A percentile compares a stretch with the other conserved stretches of the same genome.
Evolutionary conservation across 2,888 invertebrate genomes (phyloP).

Genomic region (Lepas anatifera): DNA sequence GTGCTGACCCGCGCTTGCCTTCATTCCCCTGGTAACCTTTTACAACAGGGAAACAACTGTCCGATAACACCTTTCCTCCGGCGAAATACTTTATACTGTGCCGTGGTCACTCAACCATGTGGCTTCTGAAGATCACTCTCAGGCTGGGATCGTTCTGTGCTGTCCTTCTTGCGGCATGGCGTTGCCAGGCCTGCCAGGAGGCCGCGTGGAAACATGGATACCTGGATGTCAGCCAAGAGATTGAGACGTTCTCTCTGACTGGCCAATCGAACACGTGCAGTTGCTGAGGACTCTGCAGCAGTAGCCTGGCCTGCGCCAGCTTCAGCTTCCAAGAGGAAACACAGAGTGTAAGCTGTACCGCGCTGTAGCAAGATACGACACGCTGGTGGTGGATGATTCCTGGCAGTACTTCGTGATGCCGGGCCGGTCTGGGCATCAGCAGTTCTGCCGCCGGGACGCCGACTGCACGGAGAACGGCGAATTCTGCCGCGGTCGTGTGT

Average conservation of each 20-base stretch:
- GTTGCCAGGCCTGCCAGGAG: not conserved
- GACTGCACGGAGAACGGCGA: not conserved
- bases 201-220: not conserved
- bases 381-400: not conserved
- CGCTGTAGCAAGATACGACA: not conserved
- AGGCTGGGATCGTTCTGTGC: no score
- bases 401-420: not conserved
- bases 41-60: no score
- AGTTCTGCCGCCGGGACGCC: not conserved
- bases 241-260: not conserved
- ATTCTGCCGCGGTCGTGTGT: not conserved
- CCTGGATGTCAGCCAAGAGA: not conserved
- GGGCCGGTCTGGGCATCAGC: not conserved
- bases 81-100: no score
- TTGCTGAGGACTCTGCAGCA: not conserved
- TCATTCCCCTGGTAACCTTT: no score
- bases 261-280: not conserved
- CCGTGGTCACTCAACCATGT: no score
- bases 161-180: no score
- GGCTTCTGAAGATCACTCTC: no score
- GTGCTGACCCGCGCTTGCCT: no score
- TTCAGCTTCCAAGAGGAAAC: not conserved
- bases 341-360: not conserved
- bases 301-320: not conserved
- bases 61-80: no score